phyloP scores from a whole-genome alignment of 2,797 vertebrate genomes.

The Mallotus villosus region DNA sequence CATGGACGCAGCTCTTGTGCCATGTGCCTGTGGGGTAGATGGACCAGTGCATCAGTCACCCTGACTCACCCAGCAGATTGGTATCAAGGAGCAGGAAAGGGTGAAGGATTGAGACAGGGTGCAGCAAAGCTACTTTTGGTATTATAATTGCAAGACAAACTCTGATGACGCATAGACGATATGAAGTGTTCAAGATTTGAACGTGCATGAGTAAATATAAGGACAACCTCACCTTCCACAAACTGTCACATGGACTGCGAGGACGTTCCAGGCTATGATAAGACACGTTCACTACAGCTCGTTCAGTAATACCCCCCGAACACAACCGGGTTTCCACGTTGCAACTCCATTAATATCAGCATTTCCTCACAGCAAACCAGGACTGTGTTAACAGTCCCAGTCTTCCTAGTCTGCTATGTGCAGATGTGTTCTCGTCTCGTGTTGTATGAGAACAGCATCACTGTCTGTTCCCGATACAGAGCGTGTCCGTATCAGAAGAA shows the following conservation, averaged over 20 bases:
- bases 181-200: background rate
- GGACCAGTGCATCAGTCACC: too few species aligned
- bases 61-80: too few species aligned
- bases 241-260: background rate
- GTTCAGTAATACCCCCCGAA: background rate
- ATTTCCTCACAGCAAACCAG: background rate
- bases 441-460: slow-evolving; percentile 86
- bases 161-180: background rate
- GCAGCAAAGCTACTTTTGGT: too few species aligned
- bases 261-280: background rate
- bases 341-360: background rate
- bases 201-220: background rate
- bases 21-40: slow-evolving; percentile 9
- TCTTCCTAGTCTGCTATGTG: slow-evolving; percentile 82
- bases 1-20: slow-evolving; percentile 24
- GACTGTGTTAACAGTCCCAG: background rate
- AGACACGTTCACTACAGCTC: background rate
- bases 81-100: too few species aligned
- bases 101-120: too few species aligned
- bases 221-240: background rate
- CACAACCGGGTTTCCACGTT: too few species aligned
- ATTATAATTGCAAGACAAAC: too few species aligned
- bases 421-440: slow-evolving; percentile 81
- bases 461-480: slow-evolving; percentile 72
- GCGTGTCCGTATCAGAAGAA: slow-evolving; percentile 92